phyloP scores from a whole-genome alignment of 2,113 vertebrate species.

The Dromas ardeola region DNA sequence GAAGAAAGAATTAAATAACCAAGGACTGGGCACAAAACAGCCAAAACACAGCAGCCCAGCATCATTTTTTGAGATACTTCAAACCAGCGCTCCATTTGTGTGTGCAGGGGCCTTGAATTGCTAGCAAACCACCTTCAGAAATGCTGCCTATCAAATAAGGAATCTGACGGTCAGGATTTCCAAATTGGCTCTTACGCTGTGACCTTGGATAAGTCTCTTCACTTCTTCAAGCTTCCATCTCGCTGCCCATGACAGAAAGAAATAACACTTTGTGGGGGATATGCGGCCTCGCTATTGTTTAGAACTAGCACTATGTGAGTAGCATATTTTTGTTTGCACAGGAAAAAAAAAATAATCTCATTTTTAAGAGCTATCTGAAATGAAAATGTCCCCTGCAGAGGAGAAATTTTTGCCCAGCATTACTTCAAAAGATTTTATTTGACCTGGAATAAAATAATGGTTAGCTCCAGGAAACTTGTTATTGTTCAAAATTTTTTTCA shows the following conservation, averaged over 20 bases:
- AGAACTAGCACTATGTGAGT: neutral
- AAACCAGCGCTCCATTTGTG: neutral
- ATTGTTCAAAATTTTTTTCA: neutral
- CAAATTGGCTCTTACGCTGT: neutral
- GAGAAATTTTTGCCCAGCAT: conserved; percentile 7
- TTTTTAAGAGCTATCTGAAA: conserved; percentile 36
- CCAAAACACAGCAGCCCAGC: neutral
- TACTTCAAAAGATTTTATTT: neutral
- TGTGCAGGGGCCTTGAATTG: neutral
- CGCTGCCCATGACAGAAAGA: neutral
- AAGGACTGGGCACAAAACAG: neutral
- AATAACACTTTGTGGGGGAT: neutral
- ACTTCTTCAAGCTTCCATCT: neutral
- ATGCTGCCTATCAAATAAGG: neutral
- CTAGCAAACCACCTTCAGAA: neutral
- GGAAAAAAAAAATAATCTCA: neutral
- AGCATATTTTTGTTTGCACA: neutral
- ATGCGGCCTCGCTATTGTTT: neutral
- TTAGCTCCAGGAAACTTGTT: neutral
- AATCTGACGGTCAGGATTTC: neutral
- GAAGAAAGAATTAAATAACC: neutral
- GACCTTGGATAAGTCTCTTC: neutral
- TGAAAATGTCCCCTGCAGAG: neutral
- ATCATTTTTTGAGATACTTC: neutral
- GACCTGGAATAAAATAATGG: neutral